A percentile compares a stretch with the other conserved stretches of the same genome.
phyloP scores from a whole-genome alignment of 2,888 invertebrate genomes.

The Andricus quercusramuli region DNA sequence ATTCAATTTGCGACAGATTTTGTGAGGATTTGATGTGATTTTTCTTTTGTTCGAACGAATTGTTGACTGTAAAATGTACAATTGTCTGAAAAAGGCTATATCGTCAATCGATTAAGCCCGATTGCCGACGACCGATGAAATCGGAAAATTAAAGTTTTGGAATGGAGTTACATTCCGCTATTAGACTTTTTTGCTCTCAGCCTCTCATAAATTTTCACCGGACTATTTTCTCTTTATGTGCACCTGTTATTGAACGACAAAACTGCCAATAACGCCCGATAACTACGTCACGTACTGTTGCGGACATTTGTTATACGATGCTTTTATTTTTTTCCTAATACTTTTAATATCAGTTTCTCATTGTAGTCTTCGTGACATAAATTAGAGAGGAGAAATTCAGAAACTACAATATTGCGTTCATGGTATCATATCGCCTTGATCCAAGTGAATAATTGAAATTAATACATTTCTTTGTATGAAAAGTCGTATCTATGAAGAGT shows the following conservation, averaged over 20 bases:
- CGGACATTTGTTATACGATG: slow-evolving; percentile 48
- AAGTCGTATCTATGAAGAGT: too few relatives aligned
- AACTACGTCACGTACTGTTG: slow-evolving; percentile 70
- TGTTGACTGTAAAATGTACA: not conserved
- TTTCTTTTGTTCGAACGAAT: not conserved
- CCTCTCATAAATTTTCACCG: slow-evolving; percentile 63
- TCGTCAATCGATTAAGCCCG: slow-evolving; percentile 23
- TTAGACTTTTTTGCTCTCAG: slow-evolving; percentile 48
- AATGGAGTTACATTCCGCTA: slow-evolving; percentile 39
- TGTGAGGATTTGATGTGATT: not conserved
- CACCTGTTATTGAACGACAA: slow-evolving; percentile 72
- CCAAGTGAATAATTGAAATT: not conserved
- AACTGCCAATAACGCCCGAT: slow-evolving; percentile 73
- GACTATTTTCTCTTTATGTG: slow-evolving; percentile 63
- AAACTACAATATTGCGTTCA: not conserved
- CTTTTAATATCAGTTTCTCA: slow-evolving; percentile 62
- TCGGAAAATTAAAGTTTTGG: slow-evolving; percentile 27
- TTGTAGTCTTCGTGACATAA: slow-evolving; percentile 49
- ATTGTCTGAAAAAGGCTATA: slow-evolving; percentile 6
- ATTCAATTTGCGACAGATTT: not conserved
- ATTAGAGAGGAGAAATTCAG: slow-evolving; percentile 39
- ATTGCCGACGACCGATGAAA: slow-evolving; percentile 24
- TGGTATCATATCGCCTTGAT: not conserved
- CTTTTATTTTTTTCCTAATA: slow-evolving; percentile 57
- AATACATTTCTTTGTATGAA: too few relatives aligned